phyloP scores from a whole-genome alignment of 2,113 vertebrate genomes.

The Penelope pileata region DNA sequence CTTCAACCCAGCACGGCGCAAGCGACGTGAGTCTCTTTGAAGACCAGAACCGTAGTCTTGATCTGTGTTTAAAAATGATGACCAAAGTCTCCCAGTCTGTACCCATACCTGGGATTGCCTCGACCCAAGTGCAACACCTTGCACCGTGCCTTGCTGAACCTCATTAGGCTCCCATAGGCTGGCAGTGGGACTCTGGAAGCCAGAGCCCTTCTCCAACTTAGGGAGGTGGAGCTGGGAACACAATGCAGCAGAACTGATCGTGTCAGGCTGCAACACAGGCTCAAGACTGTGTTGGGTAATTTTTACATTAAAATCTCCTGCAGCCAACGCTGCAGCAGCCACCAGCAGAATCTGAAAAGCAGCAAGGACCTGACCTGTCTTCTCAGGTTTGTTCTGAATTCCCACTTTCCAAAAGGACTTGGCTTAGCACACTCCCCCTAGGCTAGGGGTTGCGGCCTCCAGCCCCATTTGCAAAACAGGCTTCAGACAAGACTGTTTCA shows the following conservation, averaged over 20 bases:
- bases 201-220: not conserved
- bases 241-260: not conserved
- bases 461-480: not conserved
- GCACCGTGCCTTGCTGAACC: not conserved
- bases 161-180: not conserved
- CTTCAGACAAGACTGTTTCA: not conserved
- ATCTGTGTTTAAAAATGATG: not conserved
- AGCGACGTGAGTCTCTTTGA: not conserved
- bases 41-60: not conserved
- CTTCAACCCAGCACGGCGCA: rapidly evolving
- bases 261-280: not conserved
- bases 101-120: too few species aligned
- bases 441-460: not conserved
- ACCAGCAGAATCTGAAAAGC: not conserved
- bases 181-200: not conserved
- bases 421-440: not conserved
- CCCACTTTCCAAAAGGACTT: not conserved
- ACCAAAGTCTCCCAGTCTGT: too few species aligned
- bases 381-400: not conserved
- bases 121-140: not conserved
- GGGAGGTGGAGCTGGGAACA: not conserved
- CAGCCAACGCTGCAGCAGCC: not conserved
- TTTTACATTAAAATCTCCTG: rapidly evolving
- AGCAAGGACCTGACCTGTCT: not conserved
- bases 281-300: not conserved